Percentiles rank a stretch among this genome's conserved stretches.
Conservation (phyloP, 2,888 invertebrate species). For the Macaria liturata region DNA sequence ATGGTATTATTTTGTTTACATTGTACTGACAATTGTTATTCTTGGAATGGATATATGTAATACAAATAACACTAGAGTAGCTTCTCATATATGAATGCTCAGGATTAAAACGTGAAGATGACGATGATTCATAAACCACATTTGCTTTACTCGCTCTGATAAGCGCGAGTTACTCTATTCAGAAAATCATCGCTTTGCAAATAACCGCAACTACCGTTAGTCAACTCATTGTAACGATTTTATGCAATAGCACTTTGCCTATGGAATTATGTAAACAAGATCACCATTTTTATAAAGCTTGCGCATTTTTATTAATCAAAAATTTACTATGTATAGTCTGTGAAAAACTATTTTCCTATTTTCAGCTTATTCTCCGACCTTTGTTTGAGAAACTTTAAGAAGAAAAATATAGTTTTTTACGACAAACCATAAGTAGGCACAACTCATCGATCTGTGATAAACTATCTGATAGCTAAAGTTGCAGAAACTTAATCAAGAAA, state of each 20-base stretch:
- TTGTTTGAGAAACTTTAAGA: no score
- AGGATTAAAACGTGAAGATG: no score
- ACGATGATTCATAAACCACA: constrained; percentile 7
- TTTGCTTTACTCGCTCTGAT: constrained; percentile 23
- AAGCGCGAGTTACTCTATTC: constrained; percentile 8
- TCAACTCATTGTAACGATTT: constrained; percentile 15
- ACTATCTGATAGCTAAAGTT: constrained; percentile 29
- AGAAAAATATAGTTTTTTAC: no score
- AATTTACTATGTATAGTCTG: no score
- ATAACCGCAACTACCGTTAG: constrained; percentile 12
- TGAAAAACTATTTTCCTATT: no score
- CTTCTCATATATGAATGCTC: no score
- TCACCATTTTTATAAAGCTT: background rate
- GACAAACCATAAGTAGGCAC: no score
- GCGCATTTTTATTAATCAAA: no score
- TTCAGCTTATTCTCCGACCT: background rate
- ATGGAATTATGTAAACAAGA: background rate
- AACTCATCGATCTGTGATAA: constrained; percentile 13
- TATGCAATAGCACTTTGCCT: constrained; percentile 5
- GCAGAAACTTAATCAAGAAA: constrained; percentile 52
- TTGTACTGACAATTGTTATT: background rate
- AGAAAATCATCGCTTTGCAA: background rate
- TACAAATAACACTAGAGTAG: no score
- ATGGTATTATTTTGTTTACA: background rate
- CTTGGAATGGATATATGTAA: no score